phyloP scores from a whole-genome alignment of 2,113 vertebrate species.

The Notarius quadriscutis region DNA sequence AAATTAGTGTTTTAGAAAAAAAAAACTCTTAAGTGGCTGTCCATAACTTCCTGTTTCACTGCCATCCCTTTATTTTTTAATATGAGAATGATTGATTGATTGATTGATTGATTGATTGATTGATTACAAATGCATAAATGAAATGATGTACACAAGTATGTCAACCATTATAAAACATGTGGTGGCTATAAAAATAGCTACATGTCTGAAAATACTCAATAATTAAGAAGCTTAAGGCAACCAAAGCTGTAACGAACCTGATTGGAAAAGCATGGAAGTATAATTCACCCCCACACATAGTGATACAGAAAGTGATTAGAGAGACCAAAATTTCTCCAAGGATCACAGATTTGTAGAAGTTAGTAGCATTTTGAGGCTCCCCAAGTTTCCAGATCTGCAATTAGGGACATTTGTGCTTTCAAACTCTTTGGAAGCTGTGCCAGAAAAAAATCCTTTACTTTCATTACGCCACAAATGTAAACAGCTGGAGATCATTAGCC shows the following conservation, averaged over 20 bases:
- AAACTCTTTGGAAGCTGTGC: not conserved
- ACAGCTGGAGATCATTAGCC: not conserved
- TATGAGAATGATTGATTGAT: not conserved
- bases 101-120: no score
- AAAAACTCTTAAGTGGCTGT: not conserved
- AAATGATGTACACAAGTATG: not conserved
- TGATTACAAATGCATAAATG: not conserved
- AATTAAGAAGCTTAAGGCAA: constrained; percentile 14
- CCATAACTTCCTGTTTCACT: not conserved
- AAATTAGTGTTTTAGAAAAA: not conserved
- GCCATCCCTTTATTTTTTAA: not conserved
- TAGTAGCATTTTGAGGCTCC: not conserved
- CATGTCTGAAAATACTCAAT: not conserved
- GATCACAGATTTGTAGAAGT: not conserved
- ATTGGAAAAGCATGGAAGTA: not conserved
- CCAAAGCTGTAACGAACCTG: not conserved
- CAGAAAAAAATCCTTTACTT: not conserved
- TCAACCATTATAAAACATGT: not conserved
- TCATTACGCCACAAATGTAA: not conserved
- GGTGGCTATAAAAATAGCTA: not conserved
- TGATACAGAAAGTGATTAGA: not conserved
- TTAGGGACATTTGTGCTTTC: not conserved
- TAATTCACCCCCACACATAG: not conserved
- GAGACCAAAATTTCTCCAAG: not conserved
- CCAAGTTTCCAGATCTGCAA: not conserved